Percentiles rank a stretch among this genome's conserved stretches.
These are phyloP conservation scores for Leptonema lineaticorne DNA, from an alignment of 1,140 invertebrate genomes.

Conservation along the genomic window DNA sequence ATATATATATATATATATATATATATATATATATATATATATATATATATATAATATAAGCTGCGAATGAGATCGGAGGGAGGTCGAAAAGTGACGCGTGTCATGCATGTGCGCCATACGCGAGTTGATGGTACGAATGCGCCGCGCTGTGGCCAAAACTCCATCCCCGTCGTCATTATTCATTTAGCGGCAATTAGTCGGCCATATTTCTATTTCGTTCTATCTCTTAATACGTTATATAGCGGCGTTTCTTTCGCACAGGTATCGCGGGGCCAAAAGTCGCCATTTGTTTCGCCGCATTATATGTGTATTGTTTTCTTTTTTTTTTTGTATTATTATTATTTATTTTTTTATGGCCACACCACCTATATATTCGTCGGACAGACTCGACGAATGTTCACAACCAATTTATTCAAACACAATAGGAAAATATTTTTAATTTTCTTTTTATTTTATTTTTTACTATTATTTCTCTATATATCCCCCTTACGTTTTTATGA, in stretches of 20 bases:
- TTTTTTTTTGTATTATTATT: too few relatives aligned
- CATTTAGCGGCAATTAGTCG: slow-evolving; percentile 18
- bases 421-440: slow-evolving; percentile 19
- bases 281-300: slow-evolving; percentile 24
- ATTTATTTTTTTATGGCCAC: neutral
- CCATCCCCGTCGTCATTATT: slow-evolving; percentile 11
- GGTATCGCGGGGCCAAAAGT: slow-evolving; percentile 21
- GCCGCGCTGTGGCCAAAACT: too few relatives aligned
- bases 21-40: too few relatives aligned
- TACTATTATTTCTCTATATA: neutral
- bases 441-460: slow-evolving; percentile 3
- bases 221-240: neutral
- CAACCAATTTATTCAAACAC: slow-evolving; percentile 25
- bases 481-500: neutral
- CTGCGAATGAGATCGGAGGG: too few relatives aligned
- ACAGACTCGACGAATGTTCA: neutral
- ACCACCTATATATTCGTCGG: too few relatives aligned
- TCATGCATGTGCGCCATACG: neutral
- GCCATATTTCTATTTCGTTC: neutral
- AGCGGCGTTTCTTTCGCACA: neutral
- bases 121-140: too few relatives aligned
- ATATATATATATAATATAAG: too few relatives aligned
- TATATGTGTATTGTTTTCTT: slow-evolving; percentile 17
- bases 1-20: too few relatives aligned
- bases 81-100: too few relatives aligned